These are phyloP conservation scores for Papilio polytes DNA, from an alignment of 1,140 invertebrate species.

Conservation along the genomic window DNA sequence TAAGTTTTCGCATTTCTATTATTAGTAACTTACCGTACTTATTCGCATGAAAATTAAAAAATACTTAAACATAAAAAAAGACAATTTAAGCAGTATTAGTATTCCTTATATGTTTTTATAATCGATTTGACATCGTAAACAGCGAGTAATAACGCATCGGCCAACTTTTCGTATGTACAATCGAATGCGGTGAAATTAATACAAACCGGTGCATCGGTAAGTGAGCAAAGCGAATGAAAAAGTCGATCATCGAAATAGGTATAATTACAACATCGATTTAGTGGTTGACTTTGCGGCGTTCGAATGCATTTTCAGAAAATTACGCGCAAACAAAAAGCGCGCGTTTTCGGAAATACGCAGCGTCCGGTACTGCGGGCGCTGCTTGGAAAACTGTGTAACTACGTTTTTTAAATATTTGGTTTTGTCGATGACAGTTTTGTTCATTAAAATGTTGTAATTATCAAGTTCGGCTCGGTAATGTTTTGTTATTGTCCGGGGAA, in stretches of 20 bases:
- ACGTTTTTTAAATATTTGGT: not conserved
- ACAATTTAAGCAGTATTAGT: not conserved
- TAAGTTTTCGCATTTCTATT: too few relatives aligned
- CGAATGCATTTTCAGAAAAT: constrained; percentile 69
- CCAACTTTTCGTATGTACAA: not conserved
- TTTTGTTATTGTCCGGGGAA: not conserved
- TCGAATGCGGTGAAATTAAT: constrained; percentile 21
- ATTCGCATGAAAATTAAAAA: not conserved
- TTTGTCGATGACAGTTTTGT: not conserved
- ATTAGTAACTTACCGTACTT: too few relatives aligned
- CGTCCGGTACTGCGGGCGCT: constrained; percentile 27
- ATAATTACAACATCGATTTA: constrained; percentile 72
- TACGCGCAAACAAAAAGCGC: constrained; percentile 60
- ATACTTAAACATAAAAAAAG: not conserved
- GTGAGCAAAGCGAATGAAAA: constrained; percentile 51
- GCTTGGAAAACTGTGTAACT: constrained; percentile 9
- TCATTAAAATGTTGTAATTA: not conserved
- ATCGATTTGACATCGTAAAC: constrained; percentile 13
- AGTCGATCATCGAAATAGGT: constrained; percentile 73
- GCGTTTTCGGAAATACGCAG: constrained; percentile 58
- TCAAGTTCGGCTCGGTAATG: not conserved
- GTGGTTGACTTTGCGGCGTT: constrained; percentile 45
- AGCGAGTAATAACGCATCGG: constrained; percentile 15
- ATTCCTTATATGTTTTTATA: not conserved
- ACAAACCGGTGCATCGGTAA: constrained; percentile 27